A percentile compares a stretch with the other conserved stretches of the same genome.
These are phyloP conservation scores for Calliopum simillimum DNA, from an alignment of 2,888 invertebrate genomes.

Conservation along the genomic window DNA sequence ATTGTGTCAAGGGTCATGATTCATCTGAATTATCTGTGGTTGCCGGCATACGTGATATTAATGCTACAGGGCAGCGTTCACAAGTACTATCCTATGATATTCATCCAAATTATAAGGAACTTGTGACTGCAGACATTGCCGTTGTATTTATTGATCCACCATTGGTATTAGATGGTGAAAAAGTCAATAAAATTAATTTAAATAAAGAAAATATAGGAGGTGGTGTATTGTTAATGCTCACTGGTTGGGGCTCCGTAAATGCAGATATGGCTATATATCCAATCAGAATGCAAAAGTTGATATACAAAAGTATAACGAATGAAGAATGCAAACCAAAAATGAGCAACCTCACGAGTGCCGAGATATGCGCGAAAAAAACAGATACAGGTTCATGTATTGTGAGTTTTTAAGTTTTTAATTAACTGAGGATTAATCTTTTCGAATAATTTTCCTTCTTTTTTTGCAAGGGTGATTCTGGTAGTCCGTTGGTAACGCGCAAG, in stretches of 20 bases:
- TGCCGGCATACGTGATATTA: slow-evolving; percentile 58
- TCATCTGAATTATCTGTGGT: slow-evolving; percentile 57
- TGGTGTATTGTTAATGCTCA: slow-evolving; percentile 55
- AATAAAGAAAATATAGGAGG: slow-evolving; percentile 55
- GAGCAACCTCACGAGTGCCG: slow-evolving; percentile 61
- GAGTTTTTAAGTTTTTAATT: slow-evolving; percentile 41
- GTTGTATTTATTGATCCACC: slow-evolving; percentile 59
- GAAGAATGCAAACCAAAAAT: slow-evolving; percentile 56
- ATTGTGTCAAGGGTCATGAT: slow-evolving; percentile 63
- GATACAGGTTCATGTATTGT: slow-evolving; percentile 66
- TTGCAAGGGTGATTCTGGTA: slow-evolving; percentile 66
- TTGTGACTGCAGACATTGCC: slow-evolving; percentile 64
- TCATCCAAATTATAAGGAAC: slow-evolving; percentile 61
- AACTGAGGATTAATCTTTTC: neutral
- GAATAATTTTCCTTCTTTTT: neutral
- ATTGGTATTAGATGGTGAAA: slow-evolving; percentile 56
- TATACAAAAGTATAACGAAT: slow-evolving; percentile 61
- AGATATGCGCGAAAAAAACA: slow-evolving; percentile 63
- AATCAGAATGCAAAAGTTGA: slow-evolving; percentile 57
- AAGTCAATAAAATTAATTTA: slow-evolving; percentile 66
- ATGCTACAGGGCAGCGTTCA: slow-evolving; percentile 54
- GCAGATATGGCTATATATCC: slow-evolving; percentile 61
- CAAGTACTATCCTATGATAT: slow-evolving; percentile 58
- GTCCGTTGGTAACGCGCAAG: slow-evolving; percentile 62
- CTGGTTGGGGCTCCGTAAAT: slow-evolving; percentile 64